phyloP scores from a whole-genome alignment of 2,888 invertebrate genomes.

The Hydraecia micacea region DNA sequence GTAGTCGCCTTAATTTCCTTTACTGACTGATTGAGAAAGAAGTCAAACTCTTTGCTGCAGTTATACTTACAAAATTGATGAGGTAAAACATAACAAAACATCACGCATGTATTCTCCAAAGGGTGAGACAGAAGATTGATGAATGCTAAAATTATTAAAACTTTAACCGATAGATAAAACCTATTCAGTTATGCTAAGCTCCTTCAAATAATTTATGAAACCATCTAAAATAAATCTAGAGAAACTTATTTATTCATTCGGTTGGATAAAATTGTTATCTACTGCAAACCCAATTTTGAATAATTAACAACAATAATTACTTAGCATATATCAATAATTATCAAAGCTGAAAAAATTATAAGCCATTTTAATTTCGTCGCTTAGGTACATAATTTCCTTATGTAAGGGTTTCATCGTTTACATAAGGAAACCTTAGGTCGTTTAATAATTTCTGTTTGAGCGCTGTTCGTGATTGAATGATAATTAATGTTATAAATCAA shows the following conservation, averaged over 20 bases:
- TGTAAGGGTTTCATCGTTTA: neutral
- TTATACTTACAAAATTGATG: too few relatives aligned
- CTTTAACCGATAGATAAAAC: neutral
- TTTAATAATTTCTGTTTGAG: constrained; percentile 2
- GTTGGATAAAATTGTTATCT: too few relatives aligned
- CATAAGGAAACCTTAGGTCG: neutral
- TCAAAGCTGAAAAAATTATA: neutral
- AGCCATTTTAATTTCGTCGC: constrained; percentile 2
- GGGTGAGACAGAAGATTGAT: too few relatives aligned
- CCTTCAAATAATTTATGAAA: neutral
- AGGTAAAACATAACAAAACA: too few relatives aligned
- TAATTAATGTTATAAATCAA: constrained; percentile 16
- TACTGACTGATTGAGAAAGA: neutral
- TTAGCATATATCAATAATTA: neutral
- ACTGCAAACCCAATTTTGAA: too few relatives aligned
- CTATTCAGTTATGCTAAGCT: neutral
- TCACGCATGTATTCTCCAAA: too few relatives aligned
- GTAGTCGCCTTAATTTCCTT: too few relatives aligned
- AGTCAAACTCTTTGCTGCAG: neutral
- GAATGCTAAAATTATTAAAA: neutral
- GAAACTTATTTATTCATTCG: neutral
- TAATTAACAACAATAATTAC: neutral
- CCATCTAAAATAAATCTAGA: neutral
- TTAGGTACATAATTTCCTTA: neutral
- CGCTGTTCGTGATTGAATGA: neutral